These are phyloP conservation scores for Drosophila burlai DNA, from an alignment of 1,140 invertebrate species.

Conservation along the genomic window DNA sequence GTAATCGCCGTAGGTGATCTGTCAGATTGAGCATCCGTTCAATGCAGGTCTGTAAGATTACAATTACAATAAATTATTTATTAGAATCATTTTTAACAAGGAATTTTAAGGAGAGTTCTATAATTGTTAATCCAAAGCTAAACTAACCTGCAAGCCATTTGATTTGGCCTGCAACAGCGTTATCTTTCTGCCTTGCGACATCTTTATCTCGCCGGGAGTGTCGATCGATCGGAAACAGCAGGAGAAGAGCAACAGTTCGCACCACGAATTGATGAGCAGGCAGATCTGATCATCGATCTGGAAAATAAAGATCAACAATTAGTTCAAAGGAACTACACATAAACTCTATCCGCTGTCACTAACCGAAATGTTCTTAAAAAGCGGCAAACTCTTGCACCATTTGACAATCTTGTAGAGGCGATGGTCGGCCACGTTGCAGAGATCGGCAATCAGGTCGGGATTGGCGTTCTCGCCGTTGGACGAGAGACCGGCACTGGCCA, in stretches of 20 bases:
- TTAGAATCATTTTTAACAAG: too few relatives aligned
- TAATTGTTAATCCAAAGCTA: too few relatives aligned
- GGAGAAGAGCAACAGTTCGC: constrained; percentile 96
- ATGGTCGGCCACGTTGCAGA: constrained; percentile 97
- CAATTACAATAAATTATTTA: too few relatives aligned
- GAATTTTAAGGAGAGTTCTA: too few relatives aligned
- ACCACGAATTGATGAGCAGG: constrained; percentile 98
- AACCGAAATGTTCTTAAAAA: constrained; percentile 98
- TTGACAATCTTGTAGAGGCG: constrained; percentile 98
- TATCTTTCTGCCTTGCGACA: constrained; percentile 91
- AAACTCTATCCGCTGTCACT: constrained; percentile 62
- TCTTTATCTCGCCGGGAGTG: constrained; percentile 94
- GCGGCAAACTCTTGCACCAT: constrained; percentile 98
- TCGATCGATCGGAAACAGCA: constrained; percentile 96
- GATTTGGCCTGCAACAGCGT: constrained; percentile 87
- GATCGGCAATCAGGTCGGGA: constrained; percentile 93
- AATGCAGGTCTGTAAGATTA: constrained; percentile 90
- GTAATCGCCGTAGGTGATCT: constrained; percentile 94
- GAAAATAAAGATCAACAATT: background rate
- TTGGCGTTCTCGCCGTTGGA: constrained; percentile 88
- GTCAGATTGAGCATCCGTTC: constrained; percentile 97
- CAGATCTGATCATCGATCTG: constrained; percentile 98
- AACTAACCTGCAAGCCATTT: constrained; percentile 85
- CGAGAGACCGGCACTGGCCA: constrained; percentile 88
- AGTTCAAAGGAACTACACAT: background rate